Evolutionary conservation across 2,797 vertebrate species (phyloP), one percentile per base, ranked within the genome.

Genomic region (Astyanax mexicanus): DNA sequence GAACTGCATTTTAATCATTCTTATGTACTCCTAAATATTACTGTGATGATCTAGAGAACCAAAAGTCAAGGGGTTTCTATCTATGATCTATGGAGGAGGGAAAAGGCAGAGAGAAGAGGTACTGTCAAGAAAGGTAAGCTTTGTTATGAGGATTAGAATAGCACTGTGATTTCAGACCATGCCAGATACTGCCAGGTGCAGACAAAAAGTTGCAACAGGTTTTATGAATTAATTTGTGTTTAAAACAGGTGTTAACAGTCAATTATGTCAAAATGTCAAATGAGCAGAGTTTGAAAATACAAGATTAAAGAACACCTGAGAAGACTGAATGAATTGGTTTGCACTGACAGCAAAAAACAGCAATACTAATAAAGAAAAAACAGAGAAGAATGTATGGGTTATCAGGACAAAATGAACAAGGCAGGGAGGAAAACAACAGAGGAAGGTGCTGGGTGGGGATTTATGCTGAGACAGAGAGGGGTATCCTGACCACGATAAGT

Each of bases 71-170:
- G n/a, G n/a, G n/a, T n/a, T n/a, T n/a, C n/a, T n/a, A n/a, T n/a
- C n/a, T n/a, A n/a, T n/a, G n/a, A n/a, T n/a, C n/a, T n/a, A 13
- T 23, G 1, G 9, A 23, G 21, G 2, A 12, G n/a, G n/a, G n/a
- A n/a, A n/a, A n/a, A n/a, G 3, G 40, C 51, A 44, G 29, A 11
- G 45, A 25, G 23, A 11, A 40, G 57, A 21, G 37, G 21, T 21
- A 57, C 21, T 12, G 38, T 44, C 6, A 11, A 4, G 19, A 37
- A 58, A 32, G 19, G 27, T 45, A 35, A 19, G 21, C 29, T 38
- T 19, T 77, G 60, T 57, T 77, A 29, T 65, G 69, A 47, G 32
- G 75, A 75, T 68, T 51, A 42, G 52, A 29, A 15, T 21, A 8
- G n/a, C n/a, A n/a, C n/a, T n/a, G n/a, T n/a, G n/a, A n/a, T n/a